phyloP scores from a whole-genome alignment of 2,888 invertebrate genomes.

The Chalcosyrphus nemorum region DNA sequence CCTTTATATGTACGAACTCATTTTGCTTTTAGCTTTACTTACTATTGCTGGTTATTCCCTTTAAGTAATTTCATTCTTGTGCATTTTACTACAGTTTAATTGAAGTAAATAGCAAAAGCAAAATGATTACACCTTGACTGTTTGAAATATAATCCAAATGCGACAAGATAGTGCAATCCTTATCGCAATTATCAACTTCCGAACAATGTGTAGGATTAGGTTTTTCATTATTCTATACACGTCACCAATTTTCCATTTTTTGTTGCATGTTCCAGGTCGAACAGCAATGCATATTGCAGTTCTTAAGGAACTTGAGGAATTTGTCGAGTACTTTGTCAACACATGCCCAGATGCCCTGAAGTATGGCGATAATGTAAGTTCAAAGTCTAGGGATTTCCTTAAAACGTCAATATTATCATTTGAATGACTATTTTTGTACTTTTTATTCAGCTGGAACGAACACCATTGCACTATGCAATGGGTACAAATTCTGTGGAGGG shows the following conservation, averaged over 20 bases:
- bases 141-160: neutral
- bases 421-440: too few relatives aligned
- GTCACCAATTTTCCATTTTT: neutral
- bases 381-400: neutral
- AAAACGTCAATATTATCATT: too few relatives aligned
- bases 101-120: too few relatives aligned
- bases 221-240: neutral
- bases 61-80: too few relatives aligned
- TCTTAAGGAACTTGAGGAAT: slow-evolving; percentile 90
- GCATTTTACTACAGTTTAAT: too few relatives aligned
- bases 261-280: slow-evolving; percentile 85
- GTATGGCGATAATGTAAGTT: slow-evolving; percentile 92
- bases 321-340: slow-evolving; percentile 89
- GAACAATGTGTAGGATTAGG: neutral
- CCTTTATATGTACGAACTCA: too few relatives aligned
- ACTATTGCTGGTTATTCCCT: too few relatives aligned
- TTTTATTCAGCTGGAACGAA: slow-evolving; percentile 89
- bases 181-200: neutral
- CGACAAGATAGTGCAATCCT: neutral
- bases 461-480: slow-evolving; percentile 95
- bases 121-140: neutral
- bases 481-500: slow-evolving; percentile 92
- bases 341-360: slow-evolving; percentile 88
- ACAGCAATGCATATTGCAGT: slow-evolving; percentile 94
- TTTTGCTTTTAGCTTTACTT: too few relatives aligned